These are phyloP conservation scores for Characodon lateralis DNA, from an alignment of 2,797 vertebrate genomes.

Conservation along the genomic window DNA sequence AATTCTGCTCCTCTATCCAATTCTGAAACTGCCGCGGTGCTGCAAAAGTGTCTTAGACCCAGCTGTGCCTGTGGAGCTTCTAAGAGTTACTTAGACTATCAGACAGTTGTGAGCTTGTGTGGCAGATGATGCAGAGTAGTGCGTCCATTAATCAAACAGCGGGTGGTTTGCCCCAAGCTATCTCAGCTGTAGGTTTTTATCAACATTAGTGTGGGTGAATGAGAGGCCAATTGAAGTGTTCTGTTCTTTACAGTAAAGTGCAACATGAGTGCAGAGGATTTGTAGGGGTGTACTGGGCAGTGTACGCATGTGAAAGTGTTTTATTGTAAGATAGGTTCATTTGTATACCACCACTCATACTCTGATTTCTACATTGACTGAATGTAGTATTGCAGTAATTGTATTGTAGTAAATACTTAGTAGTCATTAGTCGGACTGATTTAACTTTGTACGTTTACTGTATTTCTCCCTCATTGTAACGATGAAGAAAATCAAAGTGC, in stretches of 20 bases:
- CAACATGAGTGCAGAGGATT: not conserved
- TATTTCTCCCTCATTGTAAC: not conserved
- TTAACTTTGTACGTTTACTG: not conserved
- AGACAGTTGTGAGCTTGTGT: not conserved
- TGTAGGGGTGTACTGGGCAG: not conserved
- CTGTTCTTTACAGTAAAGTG: not conserved
- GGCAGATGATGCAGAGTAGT: not conserved
- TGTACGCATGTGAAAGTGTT: not conserved
- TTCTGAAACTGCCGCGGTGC: constrained; percentile 3
- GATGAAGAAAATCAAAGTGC: not conserved
- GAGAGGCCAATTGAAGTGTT: constrained; percentile 11
- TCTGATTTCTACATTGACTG: not conserved
- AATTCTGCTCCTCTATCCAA: not conserved
- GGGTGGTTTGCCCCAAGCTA: not conserved
- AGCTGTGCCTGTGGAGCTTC: constrained; percentile 9
- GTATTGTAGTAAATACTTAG: no score
- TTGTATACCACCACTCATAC: not conserved
- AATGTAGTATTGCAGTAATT: no score
- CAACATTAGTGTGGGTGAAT: constrained; percentile 8
- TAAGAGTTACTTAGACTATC: constrained; percentile 4
- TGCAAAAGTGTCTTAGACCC: constrained; percentile 3
- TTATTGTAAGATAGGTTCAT: not conserved
- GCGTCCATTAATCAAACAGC: constrained; percentile 15
- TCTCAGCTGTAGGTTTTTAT: constrained; percentile 9
- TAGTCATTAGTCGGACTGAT: not conserved